phyloP scores from a whole-genome alignment of 2,888 invertebrate species.

The Amphimallon solstitiale region DNA sequence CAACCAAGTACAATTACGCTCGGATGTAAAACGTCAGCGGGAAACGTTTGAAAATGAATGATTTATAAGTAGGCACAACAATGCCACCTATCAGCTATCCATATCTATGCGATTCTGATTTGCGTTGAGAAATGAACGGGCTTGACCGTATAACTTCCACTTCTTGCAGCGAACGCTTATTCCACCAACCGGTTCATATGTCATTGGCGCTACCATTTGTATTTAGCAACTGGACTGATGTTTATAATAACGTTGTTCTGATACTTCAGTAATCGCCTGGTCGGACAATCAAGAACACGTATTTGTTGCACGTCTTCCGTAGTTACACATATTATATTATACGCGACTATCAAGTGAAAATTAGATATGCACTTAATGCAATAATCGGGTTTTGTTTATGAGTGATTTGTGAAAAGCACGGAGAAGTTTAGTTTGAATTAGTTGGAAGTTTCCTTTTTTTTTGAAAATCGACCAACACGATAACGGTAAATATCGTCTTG shows the following conservation, averaged over 20 bases:
- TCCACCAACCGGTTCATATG: conserved; percentile 1
- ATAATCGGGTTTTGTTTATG: not conserved
- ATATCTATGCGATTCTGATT: conserved; percentile 9
- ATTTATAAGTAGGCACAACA: too few relatives aligned
- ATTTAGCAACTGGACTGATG: not conserved
- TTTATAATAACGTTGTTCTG: conserved; percentile 13
- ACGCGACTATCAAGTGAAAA: conserved; percentile 5
- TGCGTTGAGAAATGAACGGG: too few relatives aligned
- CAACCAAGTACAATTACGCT: too few relatives aligned
- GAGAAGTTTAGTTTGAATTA: not conserved
- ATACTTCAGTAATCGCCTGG: conserved; percentile 25
- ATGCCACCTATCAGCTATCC: too few relatives aligned
- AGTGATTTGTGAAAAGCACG: not conserved
- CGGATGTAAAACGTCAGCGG: too few relatives aligned
- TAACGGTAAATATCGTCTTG: too few relatives aligned
- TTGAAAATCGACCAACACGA: conserved; percentile 1
- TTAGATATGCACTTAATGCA: conserved; percentile 9
- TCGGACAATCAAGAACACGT: conserved; percentile 18
- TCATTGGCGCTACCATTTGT: conserved; percentile 22
- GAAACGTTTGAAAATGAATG: too few relatives aligned
- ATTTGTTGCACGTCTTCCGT: conserved; percentile 2
- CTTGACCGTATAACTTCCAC: conserved; percentile 13
- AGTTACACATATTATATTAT: not conserved
- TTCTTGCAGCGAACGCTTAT: conserved; percentile 4
- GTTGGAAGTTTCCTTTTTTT: not conserved